A percentile compares a stretch with the other conserved stretches of the same genome.
Evolutionary conservation across 2,113 vertebrate species (phyloP).

Genomic region (Stomatorhinus ivindoensis): DNA sequence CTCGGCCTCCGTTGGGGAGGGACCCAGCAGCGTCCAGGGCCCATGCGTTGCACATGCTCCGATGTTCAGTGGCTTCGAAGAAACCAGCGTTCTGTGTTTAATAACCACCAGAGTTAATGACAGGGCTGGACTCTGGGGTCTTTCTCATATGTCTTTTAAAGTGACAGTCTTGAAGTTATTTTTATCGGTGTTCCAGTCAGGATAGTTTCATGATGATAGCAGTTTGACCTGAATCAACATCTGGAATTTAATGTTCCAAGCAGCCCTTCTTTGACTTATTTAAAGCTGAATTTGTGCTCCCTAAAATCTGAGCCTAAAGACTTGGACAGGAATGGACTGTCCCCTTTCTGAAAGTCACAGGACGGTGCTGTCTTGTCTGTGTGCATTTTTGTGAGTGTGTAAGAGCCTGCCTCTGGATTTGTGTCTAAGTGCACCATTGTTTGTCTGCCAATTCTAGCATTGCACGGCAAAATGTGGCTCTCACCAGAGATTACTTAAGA

Average conservation of each 20-base stretch:
- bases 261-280: background rate
- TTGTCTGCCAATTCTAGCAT: background rate
- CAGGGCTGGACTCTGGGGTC: background rate
- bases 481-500: background rate
- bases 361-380: background rate
- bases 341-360: background rate
- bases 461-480: background rate
- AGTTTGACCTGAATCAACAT: constrained; percentile 5
- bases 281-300: background rate
- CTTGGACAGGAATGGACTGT: background rate
- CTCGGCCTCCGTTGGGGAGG: background rate
- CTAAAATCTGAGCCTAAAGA: background rate
- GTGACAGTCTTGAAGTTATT: constrained; percentile 13
- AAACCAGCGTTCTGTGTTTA: background rate
- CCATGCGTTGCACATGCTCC: background rate
- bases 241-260: constrained; percentile 5
- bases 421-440: background rate
- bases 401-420: background rate
- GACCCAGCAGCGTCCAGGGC: background rate
- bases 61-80: background rate
- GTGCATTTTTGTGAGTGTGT: background rate
- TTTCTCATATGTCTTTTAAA: background rate
- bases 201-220: background rate
- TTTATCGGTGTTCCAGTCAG: background rate
- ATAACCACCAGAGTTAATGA: constrained; percentile 10